Evolutionary conservation across 1,140 invertebrate genomes (phyloP).

Genomic region (Lepidotrigona ventralis): DNA sequence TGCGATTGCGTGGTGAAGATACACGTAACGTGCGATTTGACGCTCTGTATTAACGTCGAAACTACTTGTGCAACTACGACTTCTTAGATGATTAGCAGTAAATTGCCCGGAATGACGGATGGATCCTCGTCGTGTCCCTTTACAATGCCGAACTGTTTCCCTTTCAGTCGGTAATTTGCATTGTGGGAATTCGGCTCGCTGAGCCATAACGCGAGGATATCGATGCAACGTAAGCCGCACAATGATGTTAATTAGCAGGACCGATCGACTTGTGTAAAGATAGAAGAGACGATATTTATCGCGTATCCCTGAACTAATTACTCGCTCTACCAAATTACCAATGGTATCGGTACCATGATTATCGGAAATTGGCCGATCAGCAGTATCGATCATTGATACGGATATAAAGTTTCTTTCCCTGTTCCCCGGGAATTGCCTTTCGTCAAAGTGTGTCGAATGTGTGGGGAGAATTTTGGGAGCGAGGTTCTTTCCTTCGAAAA

Average conservation of each 20-base stretch:
- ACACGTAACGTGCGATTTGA: no score
- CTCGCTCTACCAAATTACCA: not conserved
- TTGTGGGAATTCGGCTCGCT: not conserved
- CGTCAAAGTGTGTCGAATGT: not conserved
- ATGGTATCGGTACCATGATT: not conserved
- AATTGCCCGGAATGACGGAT: not conserved
- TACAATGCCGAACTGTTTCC: not conserved
- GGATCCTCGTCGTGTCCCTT: not conserved
- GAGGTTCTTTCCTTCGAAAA: no score
- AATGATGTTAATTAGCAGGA: slow-evolving; percentile 23
- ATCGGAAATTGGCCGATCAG: not conserved
- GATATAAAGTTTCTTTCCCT: not conserved
- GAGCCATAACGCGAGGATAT: slow-evolving; percentile 10
- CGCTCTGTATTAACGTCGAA: not conserved
- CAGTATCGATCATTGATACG: not conserved
- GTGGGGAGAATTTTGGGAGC: no score
- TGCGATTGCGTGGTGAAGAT: no score
- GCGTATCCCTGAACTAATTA: slow-evolving; percentile 13
- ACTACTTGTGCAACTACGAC: not conserved
- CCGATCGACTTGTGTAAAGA: not conserved
- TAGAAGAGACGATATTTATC: slow-evolving; percentile 7
- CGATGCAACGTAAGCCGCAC: slow-evolving; percentile 5
- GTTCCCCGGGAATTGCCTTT: not conserved
- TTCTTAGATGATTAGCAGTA: not conserved
- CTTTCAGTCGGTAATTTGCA: slow-evolving; percentile 15